Evolutionary conservation across 2,888 invertebrate species (phyloP), one percentile per base, ranked within the genome.

Genomic region (Calephelis perditalis): DNA sequence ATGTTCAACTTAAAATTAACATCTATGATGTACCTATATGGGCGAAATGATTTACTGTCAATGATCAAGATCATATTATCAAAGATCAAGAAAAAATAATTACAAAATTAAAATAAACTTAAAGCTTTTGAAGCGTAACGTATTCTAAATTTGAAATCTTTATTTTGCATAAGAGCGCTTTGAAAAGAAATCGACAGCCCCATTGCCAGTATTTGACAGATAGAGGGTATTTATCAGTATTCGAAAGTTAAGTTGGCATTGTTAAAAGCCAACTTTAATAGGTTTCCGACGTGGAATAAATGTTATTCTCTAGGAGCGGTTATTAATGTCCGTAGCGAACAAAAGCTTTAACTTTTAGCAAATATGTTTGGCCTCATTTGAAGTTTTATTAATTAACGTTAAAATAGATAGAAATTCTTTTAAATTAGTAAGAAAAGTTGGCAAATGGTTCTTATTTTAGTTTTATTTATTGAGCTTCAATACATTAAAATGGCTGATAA

Each of bases 191-290:
- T 61, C 57, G 35, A 36, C 49, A 37, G 54, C 54, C 61, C 37
- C 60, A 60, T 61, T 64, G 52, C 56, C 54, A 44, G 68, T 74
- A 71, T 79, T 81, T 84, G 82, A 83, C 78, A 81, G 78, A 84
- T 81, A 78, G 73, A 74, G 72, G 76, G 75, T 79, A 84, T 84
- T 83, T 82, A 78, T 84, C 83, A 83, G 75, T 72, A 77, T 75
- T 78, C 73, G 68, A 68, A 71, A 70, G 67, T 73, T 68, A 57
- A 62, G 68, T 68, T 75, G 71, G 75, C 74, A 73, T 71, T 74
- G 76, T 69, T 77, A 75, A 76, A 76, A 78, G 76, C 75, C 74
- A 81, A 79, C 77, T 80, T 81, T 78, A 80, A 82, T 80, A 74
- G 74, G 68, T 73, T 68, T 65, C 67, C 69, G 70, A 72, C 75